These are phyloP conservation scores for Epinephelus cyanopodus DNA, from an alignment of 2,113 vertebrate genomes.

Conservation along the genomic window DNA sequence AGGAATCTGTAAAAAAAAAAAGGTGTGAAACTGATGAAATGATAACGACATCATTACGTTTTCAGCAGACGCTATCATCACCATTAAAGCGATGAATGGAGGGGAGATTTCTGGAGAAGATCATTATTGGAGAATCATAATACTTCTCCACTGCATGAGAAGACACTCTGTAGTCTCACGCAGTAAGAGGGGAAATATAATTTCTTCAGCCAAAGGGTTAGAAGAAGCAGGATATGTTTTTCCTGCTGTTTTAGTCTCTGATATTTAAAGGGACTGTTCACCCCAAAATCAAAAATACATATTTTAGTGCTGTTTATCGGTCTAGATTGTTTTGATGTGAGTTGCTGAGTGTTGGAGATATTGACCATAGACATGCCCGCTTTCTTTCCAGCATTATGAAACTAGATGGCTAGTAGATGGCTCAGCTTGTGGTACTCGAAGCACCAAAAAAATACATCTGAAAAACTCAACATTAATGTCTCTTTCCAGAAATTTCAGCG, in stretches of 20 bases:
- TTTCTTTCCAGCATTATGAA: no score
- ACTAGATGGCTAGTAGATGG: no score
- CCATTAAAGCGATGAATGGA: constrained; percentile 33
- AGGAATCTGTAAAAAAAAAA: constrained; percentile 68
- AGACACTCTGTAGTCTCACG: constrained; percentile 4
- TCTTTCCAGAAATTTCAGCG: no score
- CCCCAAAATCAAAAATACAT: no score
- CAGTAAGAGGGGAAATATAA: not conserved
- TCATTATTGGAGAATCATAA: constrained; percentile 14
- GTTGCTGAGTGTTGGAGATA: no score
- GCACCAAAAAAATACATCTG: no score
- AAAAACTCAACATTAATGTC: no score
- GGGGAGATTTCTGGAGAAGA: constrained; percentile 28
- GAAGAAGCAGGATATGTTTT: not conserved
- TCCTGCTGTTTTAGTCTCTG: constrained; percentile 1
- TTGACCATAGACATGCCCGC: no score
- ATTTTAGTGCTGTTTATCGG: no score
- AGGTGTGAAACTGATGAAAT: constrained; percentile 58
- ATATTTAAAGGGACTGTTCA: no score
- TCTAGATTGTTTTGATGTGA: no score
- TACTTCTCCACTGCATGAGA: not conserved
- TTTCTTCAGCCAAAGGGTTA: not conserved
- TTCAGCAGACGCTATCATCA: constrained; percentile 36
- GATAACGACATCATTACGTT: constrained; percentile 53
- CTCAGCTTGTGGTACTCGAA: no score